A percentile compares a stretch with the other conserved stretches of the same genome.
Evolutionary conservation across 2,888 invertebrate genomes (phyloP).

Genomic region (Crepidodera aurea): DNA sequence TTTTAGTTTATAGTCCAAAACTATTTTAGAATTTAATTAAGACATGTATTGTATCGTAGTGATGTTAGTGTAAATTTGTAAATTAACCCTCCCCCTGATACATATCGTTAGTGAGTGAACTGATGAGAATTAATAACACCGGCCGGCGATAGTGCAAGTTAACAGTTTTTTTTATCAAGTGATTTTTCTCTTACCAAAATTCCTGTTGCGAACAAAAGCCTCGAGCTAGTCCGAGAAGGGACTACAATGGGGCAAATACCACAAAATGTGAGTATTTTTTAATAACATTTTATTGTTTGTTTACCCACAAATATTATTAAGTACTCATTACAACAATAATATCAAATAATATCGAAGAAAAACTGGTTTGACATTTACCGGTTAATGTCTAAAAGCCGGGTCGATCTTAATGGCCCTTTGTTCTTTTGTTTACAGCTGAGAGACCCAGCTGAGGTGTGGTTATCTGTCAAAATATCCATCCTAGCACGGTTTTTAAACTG

Average conservation of each 20-base stretch:
- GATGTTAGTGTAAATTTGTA: neutral
- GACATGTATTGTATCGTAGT: neutral
- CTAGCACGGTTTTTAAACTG: neutral
- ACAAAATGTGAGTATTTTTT: conserved; percentile 57
- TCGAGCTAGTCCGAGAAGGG: conserved; percentile 59
- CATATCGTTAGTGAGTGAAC: conserved; percentile 22
- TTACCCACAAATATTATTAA: neutral
- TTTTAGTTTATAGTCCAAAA: conserved; percentile 24
- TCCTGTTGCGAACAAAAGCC: conserved; percentile 61
- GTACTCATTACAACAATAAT: neutral
- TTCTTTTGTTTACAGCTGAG: conserved; percentile 27
- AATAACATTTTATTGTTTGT: too few species aligned
- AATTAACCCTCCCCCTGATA: neutral
- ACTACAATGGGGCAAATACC: conserved; percentile 63
- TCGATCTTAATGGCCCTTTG: conserved; percentile 28
- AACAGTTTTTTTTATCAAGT: conserved; percentile 12
- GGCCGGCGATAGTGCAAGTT: conserved; percentile 20
- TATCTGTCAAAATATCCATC: conserved; percentile 17
- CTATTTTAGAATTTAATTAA: neutral
- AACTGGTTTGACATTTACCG: conserved; percentile 13
- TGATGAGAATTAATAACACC: conserved; percentile 2
- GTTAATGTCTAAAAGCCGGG: conserved; percentile 5
- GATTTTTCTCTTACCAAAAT: conserved; percentile 54
- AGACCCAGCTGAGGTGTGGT: conserved; percentile 35
- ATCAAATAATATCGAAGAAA: neutral